Percentiles rank a stretch among this genome's conserved stretches.
Evolutionary conservation across 2,888 invertebrate genomes (phyloP).

Genomic region (Formica aserva): DNA sequence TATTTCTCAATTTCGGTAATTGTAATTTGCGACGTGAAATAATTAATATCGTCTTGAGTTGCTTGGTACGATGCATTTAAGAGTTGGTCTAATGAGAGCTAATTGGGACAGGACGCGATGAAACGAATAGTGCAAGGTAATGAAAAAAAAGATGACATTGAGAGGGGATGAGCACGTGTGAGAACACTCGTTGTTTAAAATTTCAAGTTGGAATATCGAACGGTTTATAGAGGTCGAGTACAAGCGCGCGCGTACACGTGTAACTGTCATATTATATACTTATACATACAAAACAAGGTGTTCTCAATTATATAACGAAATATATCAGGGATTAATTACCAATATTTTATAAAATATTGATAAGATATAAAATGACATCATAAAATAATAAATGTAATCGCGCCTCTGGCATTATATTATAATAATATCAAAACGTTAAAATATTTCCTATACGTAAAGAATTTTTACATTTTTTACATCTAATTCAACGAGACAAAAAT

Average conservation of each 20-base stretch:
- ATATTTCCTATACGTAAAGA: background rate
- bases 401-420: background rate
- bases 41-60: background rate
- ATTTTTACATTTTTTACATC: background rate
- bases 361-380: too few relatives aligned
- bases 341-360: background rate
- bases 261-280: slow-evolving; percentile 2
- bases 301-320: background rate
- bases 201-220: slow-evolving; percentile 70
- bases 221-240: slow-evolving; percentile 77
- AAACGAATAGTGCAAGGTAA: slow-evolving; percentile 36
- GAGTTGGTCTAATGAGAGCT: background rate
- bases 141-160: slow-evolving; percentile 15
- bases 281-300: background rate
- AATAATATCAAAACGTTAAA: background rate
- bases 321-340: background rate
- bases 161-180: slow-evolving; percentile 10
- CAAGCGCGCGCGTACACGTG: slow-evolving; percentile 58
- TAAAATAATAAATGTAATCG: background rate
- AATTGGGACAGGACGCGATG: background rate
- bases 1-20: background rate
- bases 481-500: background rate
- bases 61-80: background rate
- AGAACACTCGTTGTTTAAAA: slow-evolving; percentile 52
- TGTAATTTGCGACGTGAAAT: background rate